Evolutionary conservation across 2,888 invertebrate species (phyloP).

Genomic region (Drosophila subsilvestris): DNA sequence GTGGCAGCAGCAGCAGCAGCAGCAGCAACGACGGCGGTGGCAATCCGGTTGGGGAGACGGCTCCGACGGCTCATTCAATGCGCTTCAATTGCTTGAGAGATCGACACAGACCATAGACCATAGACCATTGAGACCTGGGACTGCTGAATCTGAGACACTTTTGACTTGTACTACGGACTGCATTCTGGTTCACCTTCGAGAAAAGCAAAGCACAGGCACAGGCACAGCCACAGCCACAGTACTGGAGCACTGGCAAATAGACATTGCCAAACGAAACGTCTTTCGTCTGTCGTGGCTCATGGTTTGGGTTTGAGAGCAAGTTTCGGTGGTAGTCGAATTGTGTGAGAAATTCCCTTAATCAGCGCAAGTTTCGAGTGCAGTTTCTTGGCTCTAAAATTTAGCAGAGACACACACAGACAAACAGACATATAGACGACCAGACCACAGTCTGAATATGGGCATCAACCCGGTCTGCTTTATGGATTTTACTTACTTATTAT

Average conservation of each 20-base stretch:
- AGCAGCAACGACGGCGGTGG: conserved; percentile 20
- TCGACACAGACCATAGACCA: conserved; percentile 18
- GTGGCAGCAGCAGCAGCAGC: conserved; percentile 13
- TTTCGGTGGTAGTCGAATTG: conserved; percentile 43
- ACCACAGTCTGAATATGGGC: conserved; percentile 29
- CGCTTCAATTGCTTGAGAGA: conserved; percentile 60
- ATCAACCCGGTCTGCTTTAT: conserved; percentile 7
- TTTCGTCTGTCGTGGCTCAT: conserved; percentile 37
- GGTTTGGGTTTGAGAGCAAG: conserved; percentile 41
- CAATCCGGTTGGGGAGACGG: conserved; percentile 57
- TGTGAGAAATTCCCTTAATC: conserved; percentile 80
- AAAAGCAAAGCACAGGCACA: conserved; percentile 60
- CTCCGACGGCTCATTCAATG: conserved; percentile 53
- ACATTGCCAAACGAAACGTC: conserved; percentile 41
- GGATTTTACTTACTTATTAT: conserved; percentile 31
- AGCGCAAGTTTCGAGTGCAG: conserved; percentile 64
- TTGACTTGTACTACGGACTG: conserved; percentile 12
- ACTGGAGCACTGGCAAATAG: conserved; percentile 32
- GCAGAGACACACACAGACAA: neutral
- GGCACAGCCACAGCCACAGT: too few relatives aligned
- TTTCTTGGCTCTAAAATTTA: neutral
- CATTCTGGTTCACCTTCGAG: conserved; percentile 79
- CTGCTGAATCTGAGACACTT: conserved; percentile 24
- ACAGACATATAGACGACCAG: too few relatives aligned
- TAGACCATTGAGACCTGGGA: conserved; percentile 30